Evolutionary conservation across 2,113 vertebrate genomes (phyloP).

Genomic region (Muntiacus muntjak): DNA sequence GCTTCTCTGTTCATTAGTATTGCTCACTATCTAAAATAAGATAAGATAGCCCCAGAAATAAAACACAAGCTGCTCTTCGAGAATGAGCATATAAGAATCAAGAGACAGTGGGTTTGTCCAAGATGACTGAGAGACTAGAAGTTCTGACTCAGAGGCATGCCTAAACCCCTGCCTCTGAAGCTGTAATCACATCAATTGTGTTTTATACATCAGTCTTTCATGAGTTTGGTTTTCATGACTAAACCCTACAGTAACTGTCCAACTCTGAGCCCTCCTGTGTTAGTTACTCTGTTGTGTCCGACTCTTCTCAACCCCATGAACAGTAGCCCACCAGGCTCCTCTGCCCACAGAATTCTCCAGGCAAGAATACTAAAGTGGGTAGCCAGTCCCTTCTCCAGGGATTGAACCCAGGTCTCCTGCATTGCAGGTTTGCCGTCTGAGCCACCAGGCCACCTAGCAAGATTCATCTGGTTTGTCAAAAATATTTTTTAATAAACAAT

Average conservation of each 20-base stretch:
- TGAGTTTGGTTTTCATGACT: neutral
- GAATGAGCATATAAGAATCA: neutral
- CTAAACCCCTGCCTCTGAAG: neutral
- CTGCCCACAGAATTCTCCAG: neutral
- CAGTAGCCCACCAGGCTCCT: neutral
- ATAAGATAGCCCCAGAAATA: neutral
- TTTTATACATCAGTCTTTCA: neutral
- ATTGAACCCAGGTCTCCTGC: rapidly evolving
- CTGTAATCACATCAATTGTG: neutral
- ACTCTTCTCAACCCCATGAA: neutral
- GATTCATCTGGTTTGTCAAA: neutral
- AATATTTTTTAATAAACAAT: neutral
- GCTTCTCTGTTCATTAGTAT: neutral
- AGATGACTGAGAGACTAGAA: neutral
- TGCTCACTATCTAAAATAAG: neutral
- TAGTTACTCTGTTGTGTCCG: neutral
- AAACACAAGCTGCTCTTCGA: neutral
- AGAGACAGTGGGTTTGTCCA: neutral
- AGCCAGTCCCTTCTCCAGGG: neutral
- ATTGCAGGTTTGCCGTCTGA: neutral
- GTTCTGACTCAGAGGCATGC: neutral
- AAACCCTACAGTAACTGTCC: neutral
- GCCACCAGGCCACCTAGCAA: neutral
- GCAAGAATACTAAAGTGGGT: neutral
- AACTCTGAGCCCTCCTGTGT: neutral